A percentile compares a stretch with the other conserved stretches of the same genome.
Evolutionary conservation across 1,140 invertebrate species (phyloP).

Genomic region (Leptinotarsa lineolata): DNA sequence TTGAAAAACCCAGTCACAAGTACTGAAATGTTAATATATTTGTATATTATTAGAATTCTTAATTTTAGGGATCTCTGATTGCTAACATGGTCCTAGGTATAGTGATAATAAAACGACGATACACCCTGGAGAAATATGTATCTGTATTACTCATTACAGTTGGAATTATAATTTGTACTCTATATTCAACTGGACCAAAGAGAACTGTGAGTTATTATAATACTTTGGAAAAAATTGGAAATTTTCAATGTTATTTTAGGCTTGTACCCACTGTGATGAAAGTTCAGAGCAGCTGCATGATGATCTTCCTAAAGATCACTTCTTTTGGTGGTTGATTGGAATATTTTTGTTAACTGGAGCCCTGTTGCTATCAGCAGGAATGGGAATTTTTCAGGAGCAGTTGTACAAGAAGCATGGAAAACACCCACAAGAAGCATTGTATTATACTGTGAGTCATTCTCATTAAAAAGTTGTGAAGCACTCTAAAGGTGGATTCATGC

Average conservation of each 20-base stretch:
- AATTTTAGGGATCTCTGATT: constrained; percentile 86
- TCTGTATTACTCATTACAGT: constrained; percentile 91
- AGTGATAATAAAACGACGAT: constrained; percentile 84
- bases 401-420: constrained; percentile 88
- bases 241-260: constrained; percentile 38
- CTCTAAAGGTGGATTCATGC: too few relatives aligned
- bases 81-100: constrained; percentile 96
- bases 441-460: constrained; percentile 73
- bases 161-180: constrained; percentile 90
- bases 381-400: constrained; percentile 96
- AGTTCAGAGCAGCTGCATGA: constrained; percentile 51
- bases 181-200: constrained; percentile 74
- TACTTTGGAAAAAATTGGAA: background rate
- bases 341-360: constrained; percentile 86
- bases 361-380: constrained; percentile 89
- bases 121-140: constrained; percentile 84
- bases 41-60: background rate
- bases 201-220: constrained; percentile 10
- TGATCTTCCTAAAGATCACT: constrained; percentile 61
- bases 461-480: too few relatives aligned
- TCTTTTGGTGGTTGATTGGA: constrained; percentile 84
- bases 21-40: constrained; percentile 1
- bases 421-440: constrained; percentile 92
- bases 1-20: constrained; percentile 37
- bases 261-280: constrained; percentile 50